Conservation (phyloP, 37 sponge, comb jelly and placozoan genomes). For the Axinella damicornis region DNA sequence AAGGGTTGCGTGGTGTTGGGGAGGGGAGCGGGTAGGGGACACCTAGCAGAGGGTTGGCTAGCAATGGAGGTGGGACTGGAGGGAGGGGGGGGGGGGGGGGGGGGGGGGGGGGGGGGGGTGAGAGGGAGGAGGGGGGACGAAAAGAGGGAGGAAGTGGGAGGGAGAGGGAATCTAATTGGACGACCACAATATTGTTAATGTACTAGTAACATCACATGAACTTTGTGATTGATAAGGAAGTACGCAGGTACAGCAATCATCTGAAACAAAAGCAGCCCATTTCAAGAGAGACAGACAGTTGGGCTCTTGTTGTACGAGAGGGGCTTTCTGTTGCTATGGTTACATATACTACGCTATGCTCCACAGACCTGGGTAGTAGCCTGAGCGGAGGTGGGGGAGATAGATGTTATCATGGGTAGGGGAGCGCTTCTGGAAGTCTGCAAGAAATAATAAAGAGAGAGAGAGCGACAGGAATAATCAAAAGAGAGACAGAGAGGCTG, state of each 20-base stretch:
- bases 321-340: too few species aligned
- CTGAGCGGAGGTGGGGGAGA: conserved; percentile 39
- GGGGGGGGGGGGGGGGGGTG: background rate
- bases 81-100: background rate
- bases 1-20: background rate
- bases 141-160: background rate
- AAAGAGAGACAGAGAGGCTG: too few species aligned
- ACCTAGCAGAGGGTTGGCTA: conserved; percentile 39
- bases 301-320: too few species aligned
- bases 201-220: too few species aligned
- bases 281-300: too few species aligned
- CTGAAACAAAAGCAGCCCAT: too few species aligned
- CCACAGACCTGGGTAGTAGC: too few species aligned
- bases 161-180: background rate
- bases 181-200: too few species aligned
- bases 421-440: background rate
- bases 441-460: background rate
- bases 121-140: background rate
- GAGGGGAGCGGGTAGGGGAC: conserved; percentile 30
- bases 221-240: too few species aligned
- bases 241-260: too few species aligned
- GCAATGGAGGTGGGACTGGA: conserved; percentile 24
- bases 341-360: too few species aligned
- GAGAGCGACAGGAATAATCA: too few species aligned
- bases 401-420: background rate